These are phyloP conservation scores for Crocuta crocuta DNA, from an alignment of 2,113 vertebrate species.

Conservation along the genomic window DNA sequence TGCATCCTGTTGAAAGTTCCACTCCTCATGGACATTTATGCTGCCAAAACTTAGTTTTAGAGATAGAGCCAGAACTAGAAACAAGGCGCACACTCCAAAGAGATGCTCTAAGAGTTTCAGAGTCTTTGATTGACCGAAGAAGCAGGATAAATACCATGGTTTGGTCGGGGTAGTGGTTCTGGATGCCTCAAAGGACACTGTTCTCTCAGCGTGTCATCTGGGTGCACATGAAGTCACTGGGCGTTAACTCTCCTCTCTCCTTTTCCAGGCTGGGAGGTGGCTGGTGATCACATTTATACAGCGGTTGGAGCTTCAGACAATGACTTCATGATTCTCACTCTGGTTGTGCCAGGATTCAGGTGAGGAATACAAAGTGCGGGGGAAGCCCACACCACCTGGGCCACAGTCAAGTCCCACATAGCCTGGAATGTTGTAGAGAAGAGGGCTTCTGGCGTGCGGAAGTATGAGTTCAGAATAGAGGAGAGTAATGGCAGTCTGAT, in stretches of 20 bases:
- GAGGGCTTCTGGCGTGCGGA: neutral
- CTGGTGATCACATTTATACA: constrained; percentile 96
- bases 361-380: constrained; percentile 78
- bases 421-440: neutral
- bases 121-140: neutral
- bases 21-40: neutral
- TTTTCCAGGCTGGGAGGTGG: constrained; percentile 95
- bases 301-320: constrained; percentile 92
- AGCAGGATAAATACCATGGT: neutral
- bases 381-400: neutral
- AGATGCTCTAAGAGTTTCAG: neutral
- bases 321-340: constrained; percentile 93
- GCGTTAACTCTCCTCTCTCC: neutral
- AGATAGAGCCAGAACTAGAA: neutral
- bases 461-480: neutral
- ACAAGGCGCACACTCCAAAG: neutral
- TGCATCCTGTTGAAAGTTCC: neutral
- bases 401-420: neutral
- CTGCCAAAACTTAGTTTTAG: neutral
- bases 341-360: constrained; percentile 95
- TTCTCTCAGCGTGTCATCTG: neutral
- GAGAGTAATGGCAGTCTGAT: no score
- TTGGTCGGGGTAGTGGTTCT: neutral
- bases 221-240: neutral
- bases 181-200: neutral